Evolutionary conservation across 2,888 invertebrate genomes (phyloP), one percentile per base, ranked within the genome.

Genomic region (Malachius bipustulatus): DNA sequence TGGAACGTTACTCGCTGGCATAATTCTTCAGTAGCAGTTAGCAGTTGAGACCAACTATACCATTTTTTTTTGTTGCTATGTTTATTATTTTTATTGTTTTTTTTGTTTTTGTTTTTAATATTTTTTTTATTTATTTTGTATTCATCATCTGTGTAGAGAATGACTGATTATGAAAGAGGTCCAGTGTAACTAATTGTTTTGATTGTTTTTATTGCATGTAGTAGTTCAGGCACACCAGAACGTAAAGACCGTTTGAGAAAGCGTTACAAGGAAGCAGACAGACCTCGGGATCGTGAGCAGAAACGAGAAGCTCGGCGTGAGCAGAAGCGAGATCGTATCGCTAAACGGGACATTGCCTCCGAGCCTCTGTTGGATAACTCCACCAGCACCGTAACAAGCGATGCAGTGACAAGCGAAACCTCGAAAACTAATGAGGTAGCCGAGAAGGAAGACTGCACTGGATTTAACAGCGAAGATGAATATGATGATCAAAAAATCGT

Each of bases 381-480:
- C 35, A 39, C 47, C 16, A 43, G 37, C 37, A 40, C 46, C 14
- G 43, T 49, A 30, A 45, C 39, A 37, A 49, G 44, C 34, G 57
- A 52, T 38, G 32, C 52, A 14, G 46, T 30, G 10, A 43, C 45
- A 38, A 46, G 49, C 3, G 57, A 57, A 43, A 47, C 53, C 4
- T 44, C 49, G 4, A 50, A 50, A 37, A 53, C 53, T 44, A 55
- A 53, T 37, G 52, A 49, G 37, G 51, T 54, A 37, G 45, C 42
- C 36, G 49, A 42, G 6, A 58, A 60, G 35, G 63, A 62, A 50
- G 63, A 63, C 42, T 56, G 54, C 19, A 60, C 60, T 38, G 63
- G 63, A 2, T 62, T 60, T 43, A 63, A 63, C 43, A 62, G 61
- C 42, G 63, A 63, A 43, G 63, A 63, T 48, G 63, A 63, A 42